Conservation (phyloP, 2,888 invertebrate genomes). For the Polydrusus cervinus region DNA sequence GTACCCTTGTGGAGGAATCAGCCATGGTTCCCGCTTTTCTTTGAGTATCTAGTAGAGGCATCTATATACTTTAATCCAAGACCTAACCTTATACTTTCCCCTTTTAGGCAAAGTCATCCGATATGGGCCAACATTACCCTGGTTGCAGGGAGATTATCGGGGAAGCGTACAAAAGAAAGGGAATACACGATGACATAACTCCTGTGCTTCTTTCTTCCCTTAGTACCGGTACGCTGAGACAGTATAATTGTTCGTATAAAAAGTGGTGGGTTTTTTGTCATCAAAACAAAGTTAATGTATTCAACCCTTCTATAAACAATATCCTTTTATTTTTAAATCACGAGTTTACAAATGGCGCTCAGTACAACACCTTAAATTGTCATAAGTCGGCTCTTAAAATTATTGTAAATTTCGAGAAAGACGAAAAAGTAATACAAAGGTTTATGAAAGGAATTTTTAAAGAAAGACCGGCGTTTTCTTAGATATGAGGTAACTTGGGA, state of each 20-base stretch:
- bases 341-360: conserved; percentile 14
- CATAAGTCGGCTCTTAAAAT: conserved; percentile 30
- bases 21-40: conserved; percentile 4
- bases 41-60: neutral
- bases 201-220: neutral
- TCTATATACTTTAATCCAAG: neutral
- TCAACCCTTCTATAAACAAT: conserved; percentile 13
- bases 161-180: conserved; percentile 6
- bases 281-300: neutral
- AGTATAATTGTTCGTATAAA: conserved; percentile 7
- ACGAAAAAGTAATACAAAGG: neutral
- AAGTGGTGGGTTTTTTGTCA: neutral
- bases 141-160: conserved; percentile 24
- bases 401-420: conserved; percentile 11
- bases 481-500: conserved; percentile 7
- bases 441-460: conserved; percentile 7
- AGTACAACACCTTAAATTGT: conserved; percentile 20
- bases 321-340: conserved; percentile 14
- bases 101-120: conserved; percentile 22
- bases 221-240: neutral
- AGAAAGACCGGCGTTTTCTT: neutral
- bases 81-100: conserved; percentile 3
- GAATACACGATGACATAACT: neutral
- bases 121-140: conserved; percentile 12
- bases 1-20: neutral